These are phyloP conservation scores for Cyclophora albipunctata DNA, from an alignment of 2,888 invertebrate species.

Conservation along the genomic window DNA sequence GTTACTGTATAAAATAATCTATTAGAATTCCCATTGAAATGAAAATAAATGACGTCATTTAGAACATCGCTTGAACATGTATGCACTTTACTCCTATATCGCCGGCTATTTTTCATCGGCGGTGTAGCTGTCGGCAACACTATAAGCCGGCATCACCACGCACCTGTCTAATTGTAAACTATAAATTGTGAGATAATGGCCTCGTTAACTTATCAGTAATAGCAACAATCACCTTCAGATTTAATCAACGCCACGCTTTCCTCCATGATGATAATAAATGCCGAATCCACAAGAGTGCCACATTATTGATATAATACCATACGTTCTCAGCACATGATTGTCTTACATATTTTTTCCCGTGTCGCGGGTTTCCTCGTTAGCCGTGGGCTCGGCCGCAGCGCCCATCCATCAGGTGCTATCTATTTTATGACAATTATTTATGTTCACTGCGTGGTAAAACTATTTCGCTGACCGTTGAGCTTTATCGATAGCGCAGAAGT, in stretches of 20 bases:
- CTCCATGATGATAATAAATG: conserved; percentile 27
- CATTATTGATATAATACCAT: too few species aligned
- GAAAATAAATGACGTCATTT: conserved; percentile 53
- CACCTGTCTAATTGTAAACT: conserved; percentile 41
- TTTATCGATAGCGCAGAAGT: conserved; percentile 73
- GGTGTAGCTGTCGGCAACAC: conserved; percentile 31
- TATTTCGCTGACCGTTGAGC: conserved; percentile 73
- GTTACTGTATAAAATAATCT: not conserved
- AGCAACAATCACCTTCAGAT: conserved; percentile 42
- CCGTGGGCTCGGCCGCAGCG: conserved; percentile 29
- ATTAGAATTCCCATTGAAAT: conserved; percentile 16
- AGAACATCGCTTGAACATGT: conserved; percentile 39
- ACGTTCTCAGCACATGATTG: too few species aligned
- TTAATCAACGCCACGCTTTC: conserved; percentile 24
- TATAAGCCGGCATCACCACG: conserved; percentile 27
- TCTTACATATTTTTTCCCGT: conserved; percentile 16
- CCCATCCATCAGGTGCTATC: conserved; percentile 69
- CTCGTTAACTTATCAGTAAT: conserved; percentile 34
- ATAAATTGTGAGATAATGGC: conserved; percentile 42
- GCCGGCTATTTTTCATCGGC: conserved; percentile 48
- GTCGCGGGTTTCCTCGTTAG: conserved; percentile 49
- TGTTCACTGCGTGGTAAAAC: conserved; percentile 65
- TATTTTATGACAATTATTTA: conserved; percentile 74
- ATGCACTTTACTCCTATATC: conserved; percentile 50
- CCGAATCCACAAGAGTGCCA: too few species aligned